Conservation (phyloP, 2,888 invertebrate species). For the Linnaemya vulpina region DNA sequence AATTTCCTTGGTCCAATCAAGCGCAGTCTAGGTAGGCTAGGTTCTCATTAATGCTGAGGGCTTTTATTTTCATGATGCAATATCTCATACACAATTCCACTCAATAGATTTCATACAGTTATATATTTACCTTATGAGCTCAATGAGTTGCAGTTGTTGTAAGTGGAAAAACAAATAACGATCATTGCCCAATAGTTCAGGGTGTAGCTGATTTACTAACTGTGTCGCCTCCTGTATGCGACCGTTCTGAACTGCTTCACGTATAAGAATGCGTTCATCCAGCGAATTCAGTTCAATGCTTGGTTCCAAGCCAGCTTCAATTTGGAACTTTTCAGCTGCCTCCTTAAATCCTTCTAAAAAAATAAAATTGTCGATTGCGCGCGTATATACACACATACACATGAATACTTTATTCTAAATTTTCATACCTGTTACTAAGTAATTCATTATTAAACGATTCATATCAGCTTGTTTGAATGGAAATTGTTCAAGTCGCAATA, state of each 20-base stretch:
- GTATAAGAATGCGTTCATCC: conserved; percentile 95
- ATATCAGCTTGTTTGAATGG: conserved; percentile 95
- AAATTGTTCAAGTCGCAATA: conserved; percentile 83
- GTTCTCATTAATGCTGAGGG: too few relatives aligned
- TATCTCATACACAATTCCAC: too few relatives aligned
- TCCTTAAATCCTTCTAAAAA: conserved; percentile 95
- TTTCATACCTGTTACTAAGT: conserved; percentile 94
- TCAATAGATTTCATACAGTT: too few relatives aligned
- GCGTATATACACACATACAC: not conserved
- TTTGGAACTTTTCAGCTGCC: conserved; percentile 97
- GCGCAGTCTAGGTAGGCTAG: too few relatives aligned
- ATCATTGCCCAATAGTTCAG: conserved; percentile 97
- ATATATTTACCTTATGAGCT: conserved; percentile 79
- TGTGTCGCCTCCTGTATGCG: conserved; percentile 96
- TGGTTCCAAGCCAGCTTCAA: conserved; percentile 94
- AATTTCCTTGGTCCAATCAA: too few relatives aligned
- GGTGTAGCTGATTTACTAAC: conserved; percentile 96
- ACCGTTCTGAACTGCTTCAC: conserved; percentile 96
- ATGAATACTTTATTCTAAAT: not conserved
- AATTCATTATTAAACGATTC: conserved; percentile 99
- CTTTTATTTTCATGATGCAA: too few relatives aligned
- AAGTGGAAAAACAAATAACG: conserved; percentile 97
- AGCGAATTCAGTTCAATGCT: conserved; percentile 91
- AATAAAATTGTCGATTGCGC: not conserved
- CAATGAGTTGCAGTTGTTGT: conserved; percentile 85